Evolutionary conservation across 30 jellyfish, hydroid and myxozoan species (phyloP), one percentile per base, ranked within the genome.

Genomic region (Aurelia coerulea): DNA sequence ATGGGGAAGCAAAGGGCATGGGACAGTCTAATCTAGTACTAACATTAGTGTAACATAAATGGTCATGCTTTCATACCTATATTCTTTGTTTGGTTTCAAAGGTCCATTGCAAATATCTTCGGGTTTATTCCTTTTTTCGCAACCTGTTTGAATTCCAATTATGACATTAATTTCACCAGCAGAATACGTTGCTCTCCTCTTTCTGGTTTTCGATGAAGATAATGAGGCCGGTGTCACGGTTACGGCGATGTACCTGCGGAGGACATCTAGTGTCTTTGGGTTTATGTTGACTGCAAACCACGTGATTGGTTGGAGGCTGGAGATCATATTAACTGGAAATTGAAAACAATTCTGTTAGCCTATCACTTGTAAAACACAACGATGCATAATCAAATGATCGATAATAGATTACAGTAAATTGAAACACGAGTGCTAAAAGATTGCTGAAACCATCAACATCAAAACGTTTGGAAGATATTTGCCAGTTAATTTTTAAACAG

Each of bases 31-130:
- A 4, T 46, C 8, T 46, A 1, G 14, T 46, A 46, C 12, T 6
- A 46, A 46, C 56, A 46, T 6, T 5, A 46, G 15, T 13, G 56
- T 46, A 5, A 46, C 56, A 46, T 46, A 46, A 46, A 42, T 46
- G 14, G 6, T 46, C 56, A 9, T 46, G 15, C 8, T 7, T 46
- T 46, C 12, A 42, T 73, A 92, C 98, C 98, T 72, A 76, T 92
- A 92, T 34, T 67, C 33, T 54, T 73, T 75, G 73, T 88, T 90
- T 51, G 96, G 63, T 16, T 66, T 74, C 39, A 92, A 78, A 7
- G 98, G 98, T 53, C 98, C 98, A 49, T 92, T 92, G 75, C 98
- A 92, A 46, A 86, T 63, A 18, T 72, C 77, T 35, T 42, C 51
- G 5, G 75, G 53, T 33, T 65, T 85, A 29, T 31, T 29, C 71